Conservation (phyloP, 2,797 vertebrate species). For the Brachyalestes nurse region DNA sequence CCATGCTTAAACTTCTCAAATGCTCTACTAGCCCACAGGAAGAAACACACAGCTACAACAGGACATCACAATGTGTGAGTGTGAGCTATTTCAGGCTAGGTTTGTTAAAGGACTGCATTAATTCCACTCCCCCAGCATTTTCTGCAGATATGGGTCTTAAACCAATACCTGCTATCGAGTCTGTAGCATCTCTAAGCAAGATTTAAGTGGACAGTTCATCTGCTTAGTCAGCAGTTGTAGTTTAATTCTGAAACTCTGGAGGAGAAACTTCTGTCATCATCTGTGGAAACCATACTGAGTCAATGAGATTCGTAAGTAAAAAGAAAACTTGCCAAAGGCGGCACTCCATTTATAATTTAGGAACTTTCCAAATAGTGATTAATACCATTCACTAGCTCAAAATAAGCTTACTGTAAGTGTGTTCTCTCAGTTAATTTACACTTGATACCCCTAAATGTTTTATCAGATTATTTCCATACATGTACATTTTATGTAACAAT, state of each 20-base stretch:
- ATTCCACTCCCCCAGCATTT: too few relatives aligned
- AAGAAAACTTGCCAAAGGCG: conserved; percentile 3
- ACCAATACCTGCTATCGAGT: too few relatives aligned
- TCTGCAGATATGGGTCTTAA: too few relatives aligned
- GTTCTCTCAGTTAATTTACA: neutral
- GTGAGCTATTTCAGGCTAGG: too few relatives aligned
- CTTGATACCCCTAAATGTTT: neutral
- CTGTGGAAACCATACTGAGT: conserved; percentile 21
- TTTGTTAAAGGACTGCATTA: too few relatives aligned
- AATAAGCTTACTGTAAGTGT: conserved; percentile 21
- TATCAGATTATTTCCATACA: neutral
- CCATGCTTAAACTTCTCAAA: too few relatives aligned
- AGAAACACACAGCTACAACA: too few relatives aligned
- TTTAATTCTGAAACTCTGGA: conserved; percentile 23
- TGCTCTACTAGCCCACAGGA: too few relatives aligned
- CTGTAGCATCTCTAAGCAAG: too few relatives aligned
- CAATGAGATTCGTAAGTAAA: conserved; percentile 15
- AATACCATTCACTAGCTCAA: neutral
- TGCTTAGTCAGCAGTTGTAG: conserved; percentile 15
- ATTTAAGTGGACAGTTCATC: neutral
- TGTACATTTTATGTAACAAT: neutral
- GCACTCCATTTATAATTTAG: conserved; percentile 16
- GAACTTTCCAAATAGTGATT: conserved; percentile 32
- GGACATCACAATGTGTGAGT: too few relatives aligned
- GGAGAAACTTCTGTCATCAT: conserved; percentile 17